These are phyloP conservation scores for Ormyrus pomaceus DNA, from an alignment of 2,888 invertebrate genomes.

Conservation along the genomic window DNA sequence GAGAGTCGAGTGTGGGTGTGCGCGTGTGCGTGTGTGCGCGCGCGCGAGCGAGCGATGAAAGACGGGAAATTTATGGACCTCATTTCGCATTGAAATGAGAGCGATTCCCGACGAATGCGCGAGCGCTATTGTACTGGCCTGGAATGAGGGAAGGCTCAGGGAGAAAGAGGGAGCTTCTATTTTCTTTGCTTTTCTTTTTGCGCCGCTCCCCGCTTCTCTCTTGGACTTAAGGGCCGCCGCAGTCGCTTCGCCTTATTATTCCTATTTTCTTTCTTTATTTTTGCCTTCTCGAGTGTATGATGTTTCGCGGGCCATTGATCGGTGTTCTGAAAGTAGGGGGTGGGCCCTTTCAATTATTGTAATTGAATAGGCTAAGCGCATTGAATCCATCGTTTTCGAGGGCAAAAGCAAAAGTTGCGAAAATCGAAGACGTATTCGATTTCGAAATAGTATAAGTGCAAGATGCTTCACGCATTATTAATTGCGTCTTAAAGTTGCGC, in stretches of 20 bases:
- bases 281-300: not conserved
- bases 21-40: not conserved
- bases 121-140: conserved; percentile 9
- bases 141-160: not conserved
- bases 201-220: too few species aligned
- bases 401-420: too few species aligned
- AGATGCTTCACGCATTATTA: too few species aligned
- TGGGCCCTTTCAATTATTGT: too few species aligned
- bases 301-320: too few species aligned
- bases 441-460: too few species aligned
- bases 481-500: too few species aligned
- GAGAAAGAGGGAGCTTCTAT: conserved; percentile 5
- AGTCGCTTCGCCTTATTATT: conserved; percentile 16
- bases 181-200: too few species aligned
- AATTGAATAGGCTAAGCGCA: too few species aligned
- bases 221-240: not conserved
- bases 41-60: conserved; percentile 20
- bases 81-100: conserved; percentile 55
- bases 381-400: too few species aligned
- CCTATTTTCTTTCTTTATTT: not conserved
- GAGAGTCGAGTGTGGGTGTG: not conserved
- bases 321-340: too few species aligned
- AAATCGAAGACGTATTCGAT: too few species aligned
- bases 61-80: conserved; percentile 51
- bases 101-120: conserved; percentile 24